Base-by-base conservation (phyloP, 1,140 invertebrate species). In the Magallana gigas region DNA sequence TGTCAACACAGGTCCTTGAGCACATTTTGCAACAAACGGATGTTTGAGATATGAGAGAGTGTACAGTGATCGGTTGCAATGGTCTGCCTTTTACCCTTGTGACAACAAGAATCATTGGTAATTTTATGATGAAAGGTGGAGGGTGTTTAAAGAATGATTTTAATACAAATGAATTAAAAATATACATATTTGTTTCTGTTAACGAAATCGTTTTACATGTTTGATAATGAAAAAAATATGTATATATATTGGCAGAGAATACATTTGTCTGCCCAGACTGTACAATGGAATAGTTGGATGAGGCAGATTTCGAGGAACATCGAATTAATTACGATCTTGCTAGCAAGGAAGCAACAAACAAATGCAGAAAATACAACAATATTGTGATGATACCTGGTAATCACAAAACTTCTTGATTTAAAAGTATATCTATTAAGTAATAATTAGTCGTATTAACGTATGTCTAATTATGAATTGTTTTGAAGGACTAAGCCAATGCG, bases 1-100 rank as follows among this genome's bases (percentile, higher is more conserved):
- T 64, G 12, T 64, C 16, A 14, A 16, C 14, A 48, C 29, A 60
- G 68, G 85, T 82, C 9, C 23, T 60, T 12, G n/a, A 36, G n/a
- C 85, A 86, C 59, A 81, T 86, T 57, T 68, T 83, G 59, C 48
- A 68, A 9, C 2, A 14, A 29, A 29, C 60, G 16, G 60, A 64
- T 64, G 60, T 60, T 36, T 23, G 56, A 6, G 9, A 83, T 3
- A 23, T 11, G 6, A 81, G 36, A 64, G 16, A 83, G 0, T 83
- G 86, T 82, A 84, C 86, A n/a, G 64, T 87, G 11, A 57, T 84
- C 18, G 82, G 86, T 8, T 87, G 82, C 83, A 81, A 87, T 68
- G 86, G 86, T 18, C 16, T 84, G 11, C 86, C 86, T 56, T 87
- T 83, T 56, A 83, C 59, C 14, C 58, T 87, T 18, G 86, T 23